A percentile compares a stretch with the other conserved stretches of the same genome.
Evolutionary conservation across 2,888 invertebrate genomes (phyloP).

Genomic region (Trichogramma evanescens): DNA sequence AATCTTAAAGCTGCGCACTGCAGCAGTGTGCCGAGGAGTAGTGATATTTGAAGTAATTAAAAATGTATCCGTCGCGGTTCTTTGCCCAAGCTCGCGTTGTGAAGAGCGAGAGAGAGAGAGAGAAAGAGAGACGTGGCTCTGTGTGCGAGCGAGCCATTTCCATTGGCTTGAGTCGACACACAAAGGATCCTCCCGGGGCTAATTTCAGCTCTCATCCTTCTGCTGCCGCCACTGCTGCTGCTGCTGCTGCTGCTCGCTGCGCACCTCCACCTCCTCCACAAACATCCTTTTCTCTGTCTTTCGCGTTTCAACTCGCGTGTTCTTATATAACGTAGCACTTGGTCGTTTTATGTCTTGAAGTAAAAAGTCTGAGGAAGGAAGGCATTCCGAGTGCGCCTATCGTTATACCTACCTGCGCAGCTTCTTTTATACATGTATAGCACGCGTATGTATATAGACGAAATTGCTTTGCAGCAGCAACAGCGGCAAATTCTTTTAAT

Average conservation of each 20-base stretch:
- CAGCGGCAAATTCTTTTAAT: constrained; percentile 39
- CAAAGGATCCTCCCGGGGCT: constrained; percentile 42
- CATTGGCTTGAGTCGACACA: constrained; percentile 29
- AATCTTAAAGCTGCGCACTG: constrained; percentile 17
- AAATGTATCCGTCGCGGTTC: constrained; percentile 46
- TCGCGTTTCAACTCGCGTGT: too few species aligned
- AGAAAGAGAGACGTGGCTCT: too few species aligned
- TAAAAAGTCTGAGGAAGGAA: too few species aligned
- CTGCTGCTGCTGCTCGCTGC: constrained; percentile 6
- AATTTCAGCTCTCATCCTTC: constrained; percentile 27
- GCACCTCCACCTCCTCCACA: constrained; percentile 16
- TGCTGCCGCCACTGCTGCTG: not conserved
- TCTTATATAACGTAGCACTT: too few species aligned
- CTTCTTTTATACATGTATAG: too few species aligned
- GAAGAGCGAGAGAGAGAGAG: too few species aligned
- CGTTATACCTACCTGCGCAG: too few species aligned
- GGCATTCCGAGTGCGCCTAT: too few species aligned
- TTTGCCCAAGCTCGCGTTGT: constrained; percentile 30
- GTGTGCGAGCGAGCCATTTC: constrained; percentile 32
- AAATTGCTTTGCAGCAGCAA: constrained; percentile 1
- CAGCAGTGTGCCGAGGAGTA: constrained; percentile 27
- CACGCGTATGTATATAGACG: not conserved
- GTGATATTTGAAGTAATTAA: constrained; percentile 46
- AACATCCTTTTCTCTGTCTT: constrained; percentile 15
- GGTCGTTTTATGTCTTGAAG: too few species aligned